Conservation (phyloP, 2,113 vertebrate species). For the Notothenia coriiceps region DNA sequence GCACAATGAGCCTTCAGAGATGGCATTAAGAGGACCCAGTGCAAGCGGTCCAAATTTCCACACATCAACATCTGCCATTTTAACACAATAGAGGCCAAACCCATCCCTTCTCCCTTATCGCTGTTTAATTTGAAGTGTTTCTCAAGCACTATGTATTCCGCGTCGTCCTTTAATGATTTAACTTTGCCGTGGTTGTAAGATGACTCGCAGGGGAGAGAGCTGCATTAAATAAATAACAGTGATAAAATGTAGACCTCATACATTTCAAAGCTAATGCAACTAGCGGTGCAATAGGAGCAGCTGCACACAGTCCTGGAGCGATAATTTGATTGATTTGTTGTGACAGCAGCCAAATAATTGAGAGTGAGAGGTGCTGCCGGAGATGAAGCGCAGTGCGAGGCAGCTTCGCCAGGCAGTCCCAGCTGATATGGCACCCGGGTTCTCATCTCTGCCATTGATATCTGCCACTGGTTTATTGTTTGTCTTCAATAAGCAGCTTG, state of each 20-base stretch:
- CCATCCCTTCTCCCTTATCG: conserved; percentile 53
- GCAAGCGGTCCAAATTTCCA: conserved; percentile 51
- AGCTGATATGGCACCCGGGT: conserved; percentile 88
- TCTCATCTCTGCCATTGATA: conserved; percentile 93
- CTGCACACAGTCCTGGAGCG: conserved; percentile 92
- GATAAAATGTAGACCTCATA: conserved; percentile 93
- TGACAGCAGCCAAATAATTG: conserved; percentile 99
- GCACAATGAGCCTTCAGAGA: conserved; percentile 22
- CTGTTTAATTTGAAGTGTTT: conserved; percentile 83
- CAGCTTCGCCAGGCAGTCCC: conserved; percentile 89
- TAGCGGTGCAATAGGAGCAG: conserved; percentile 89
- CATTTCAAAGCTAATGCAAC: conserved; percentile 96
- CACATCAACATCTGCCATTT: conserved; percentile 56
- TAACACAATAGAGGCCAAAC: conserved; percentile 59
- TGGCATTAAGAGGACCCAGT: conserved; percentile 23
- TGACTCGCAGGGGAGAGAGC: conserved; percentile 85
- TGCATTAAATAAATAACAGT: conserved; percentile 95
- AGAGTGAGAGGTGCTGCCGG: conserved; percentile 98
- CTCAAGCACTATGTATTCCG: conserved; percentile 80
- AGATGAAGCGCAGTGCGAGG: conserved; percentile 91
- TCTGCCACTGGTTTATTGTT: conserved; percentile 92
- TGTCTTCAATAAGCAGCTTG: conserved; percentile 85
- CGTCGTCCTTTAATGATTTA: conserved; percentile 90
- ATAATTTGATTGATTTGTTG: conserved; percentile 99
- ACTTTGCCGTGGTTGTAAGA: conserved; percentile 87